A percentile compares a stretch with the other conserved stretches of the same genome.
Evolutionary conservation across 2,113 vertebrate genomes (phyloP).

Genomic region (Hippolais icterina): DNA sequence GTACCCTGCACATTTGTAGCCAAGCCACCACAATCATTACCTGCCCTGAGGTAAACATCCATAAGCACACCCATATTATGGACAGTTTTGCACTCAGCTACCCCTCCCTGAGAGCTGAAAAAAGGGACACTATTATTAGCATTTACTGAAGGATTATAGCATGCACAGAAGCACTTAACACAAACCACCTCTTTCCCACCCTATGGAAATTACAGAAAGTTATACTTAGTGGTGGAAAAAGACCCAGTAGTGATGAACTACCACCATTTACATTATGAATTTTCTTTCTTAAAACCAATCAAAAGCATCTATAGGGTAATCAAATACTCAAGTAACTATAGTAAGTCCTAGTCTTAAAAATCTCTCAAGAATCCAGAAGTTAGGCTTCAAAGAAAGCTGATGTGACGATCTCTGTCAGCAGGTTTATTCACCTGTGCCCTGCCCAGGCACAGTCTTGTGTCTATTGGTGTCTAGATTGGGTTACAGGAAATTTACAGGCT

Average conservation of each 20-base stretch:
- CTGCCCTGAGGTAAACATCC: neutral
- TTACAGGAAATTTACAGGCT: neutral
- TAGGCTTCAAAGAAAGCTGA: neutral
- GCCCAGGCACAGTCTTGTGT: neutral
- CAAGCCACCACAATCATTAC: neutral
- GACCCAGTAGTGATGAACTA: neutral
- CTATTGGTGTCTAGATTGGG: neutral
- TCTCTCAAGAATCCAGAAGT: neutral
- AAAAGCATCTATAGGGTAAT: neutral
- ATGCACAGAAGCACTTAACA: neutral
- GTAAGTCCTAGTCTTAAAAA: neutral
- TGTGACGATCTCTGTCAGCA: neutral
- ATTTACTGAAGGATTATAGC: neutral
- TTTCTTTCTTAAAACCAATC: neutral
- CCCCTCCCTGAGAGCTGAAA: neutral
- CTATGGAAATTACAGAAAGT: neutral
- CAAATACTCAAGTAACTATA: neutral
- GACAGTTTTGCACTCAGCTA: neutral
- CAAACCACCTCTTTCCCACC: neutral
- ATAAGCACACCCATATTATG: neutral
- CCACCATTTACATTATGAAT: neutral
- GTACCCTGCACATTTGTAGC: neutral
- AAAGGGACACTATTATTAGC: neutral
- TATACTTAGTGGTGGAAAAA: neutral
- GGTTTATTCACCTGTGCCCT: neutral